These are phyloP conservation scores for Protosalanx chinensis DNA, from an alignment of 2,797 vertebrate species.

Conservation along the genomic window DNA sequence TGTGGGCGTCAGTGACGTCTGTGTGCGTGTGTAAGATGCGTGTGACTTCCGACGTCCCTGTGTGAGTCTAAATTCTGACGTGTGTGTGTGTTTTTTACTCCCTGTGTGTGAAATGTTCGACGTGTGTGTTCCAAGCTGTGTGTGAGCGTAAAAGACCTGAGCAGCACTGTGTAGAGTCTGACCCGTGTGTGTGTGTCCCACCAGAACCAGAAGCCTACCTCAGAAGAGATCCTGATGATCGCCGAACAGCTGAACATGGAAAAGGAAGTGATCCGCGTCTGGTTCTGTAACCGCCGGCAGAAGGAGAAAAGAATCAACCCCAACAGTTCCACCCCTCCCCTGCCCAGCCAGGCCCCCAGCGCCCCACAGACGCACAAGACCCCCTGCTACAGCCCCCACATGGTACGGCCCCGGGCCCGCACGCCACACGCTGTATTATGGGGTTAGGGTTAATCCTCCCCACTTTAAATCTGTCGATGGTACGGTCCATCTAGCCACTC, in stretches of 20 bases:
- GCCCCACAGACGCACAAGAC: slow-evolving; percentile 75
- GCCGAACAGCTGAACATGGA: slow-evolving; percentile 92
- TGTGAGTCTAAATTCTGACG: no score
- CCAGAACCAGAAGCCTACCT: slow-evolving; percentile 96
- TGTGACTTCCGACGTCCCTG: no score
- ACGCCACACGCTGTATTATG: not conserved
- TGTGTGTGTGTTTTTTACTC: no score
- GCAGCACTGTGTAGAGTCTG: no score
- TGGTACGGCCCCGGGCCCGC: slow-evolving; percentile 69
- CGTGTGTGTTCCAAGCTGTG: no score
- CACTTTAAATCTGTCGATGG: not conserved
- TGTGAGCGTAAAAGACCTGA: no score
- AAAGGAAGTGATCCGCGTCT: slow-evolving; percentile 94
- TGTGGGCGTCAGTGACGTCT: no score
- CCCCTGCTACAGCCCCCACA: slow-evolving; percentile 84
- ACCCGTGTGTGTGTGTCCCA: slow-evolving; percentile 22
- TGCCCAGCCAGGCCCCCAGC: slow-evolving; percentile 77
- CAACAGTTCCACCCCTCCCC: slow-evolving; percentile 82
- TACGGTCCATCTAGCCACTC: not conserved
- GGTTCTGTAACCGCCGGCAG: slow-evolving; percentile 94
- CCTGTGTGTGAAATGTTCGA: no score
- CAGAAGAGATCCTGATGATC: slow-evolving; percentile 90
- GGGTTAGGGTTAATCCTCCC: not conserved
- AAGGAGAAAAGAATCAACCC: slow-evolving; percentile 95
- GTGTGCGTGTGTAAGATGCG: not conserved